These are phyloP conservation scores for Formicarius rufipectus DNA, from an alignment of 2,113 vertebrate species.

Conservation along the genomic window DNA sequence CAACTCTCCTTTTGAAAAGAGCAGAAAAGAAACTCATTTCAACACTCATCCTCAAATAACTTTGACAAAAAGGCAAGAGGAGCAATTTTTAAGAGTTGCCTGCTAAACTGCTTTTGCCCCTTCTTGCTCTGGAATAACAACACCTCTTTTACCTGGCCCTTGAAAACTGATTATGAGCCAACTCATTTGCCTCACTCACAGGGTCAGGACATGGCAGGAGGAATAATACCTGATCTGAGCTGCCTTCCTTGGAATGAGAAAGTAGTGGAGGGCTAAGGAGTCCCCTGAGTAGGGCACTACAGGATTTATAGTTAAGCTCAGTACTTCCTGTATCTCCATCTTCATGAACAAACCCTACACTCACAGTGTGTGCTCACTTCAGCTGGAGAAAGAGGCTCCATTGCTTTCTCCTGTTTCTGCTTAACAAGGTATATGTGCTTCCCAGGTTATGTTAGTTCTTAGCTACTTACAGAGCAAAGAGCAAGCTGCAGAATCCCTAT, in stretches of 20 bases:
- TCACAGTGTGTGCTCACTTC: accelerated
- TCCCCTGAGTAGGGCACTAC: background rate
- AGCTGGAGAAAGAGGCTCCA: background rate
- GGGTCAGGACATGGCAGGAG: background rate
- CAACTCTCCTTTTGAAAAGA: background rate
- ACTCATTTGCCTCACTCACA: background rate
- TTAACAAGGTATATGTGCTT: background rate
- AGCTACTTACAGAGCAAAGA: background rate
- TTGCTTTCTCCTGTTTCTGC: background rate
- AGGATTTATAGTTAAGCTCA: background rate
- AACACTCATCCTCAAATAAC: background rate
- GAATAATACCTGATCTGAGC: background rate
- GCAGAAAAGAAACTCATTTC: background rate
- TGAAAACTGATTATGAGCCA: background rate
- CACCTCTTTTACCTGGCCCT: background rate
- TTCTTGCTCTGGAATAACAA: background rate
- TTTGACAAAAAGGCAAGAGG: background rate
- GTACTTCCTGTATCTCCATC: background rate
- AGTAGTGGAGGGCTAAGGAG: background rate
- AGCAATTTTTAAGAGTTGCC: background rate
- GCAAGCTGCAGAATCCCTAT: background rate
- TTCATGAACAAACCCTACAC: background rate
- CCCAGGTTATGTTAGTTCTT: background rate
- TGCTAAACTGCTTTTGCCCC: background rate
- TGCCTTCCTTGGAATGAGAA: background rate